Evolutionary conservation across 2,888 invertebrate genomes (phyloP), one percentile per base, ranked within the genome.

Genomic region (Nymphalis c-album): DNA sequence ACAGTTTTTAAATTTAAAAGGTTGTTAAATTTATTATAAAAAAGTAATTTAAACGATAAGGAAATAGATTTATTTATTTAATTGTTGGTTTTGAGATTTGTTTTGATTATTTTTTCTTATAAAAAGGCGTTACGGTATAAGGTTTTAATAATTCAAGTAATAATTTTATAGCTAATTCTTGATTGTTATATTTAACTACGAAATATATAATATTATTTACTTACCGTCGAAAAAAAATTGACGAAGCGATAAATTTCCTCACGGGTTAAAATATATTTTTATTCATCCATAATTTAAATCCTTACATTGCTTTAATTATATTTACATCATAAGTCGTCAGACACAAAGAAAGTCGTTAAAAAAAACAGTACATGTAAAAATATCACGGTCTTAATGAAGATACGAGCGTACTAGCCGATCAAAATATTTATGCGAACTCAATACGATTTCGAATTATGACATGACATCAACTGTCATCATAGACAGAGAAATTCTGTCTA

Each of bases 391-490:
- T 31, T 1, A 22, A 6, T 2, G 26, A n/a, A n/a, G 31, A 40
- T 40, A 40, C 16, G 17, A 26, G 17, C 60, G 53, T 46, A 35
- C 17, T 53, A 17, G 18, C 20, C 16, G 1, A 60, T 18, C 65
- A 60, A 60, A 65, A 60, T 65, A 65, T 65, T 65, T 60, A 60
- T 60, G 18, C 60, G 50, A 26, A 60, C 64, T 60, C 40, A 40
- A 40, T 40, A 40, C 13, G 4, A 4, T 2, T 3, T 10, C 13
- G 4, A 4, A 10, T 3, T 10, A 40, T 3, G 13, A 13, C 1
- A 13, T 40, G 40, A 40, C 40, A 40, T 13, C 13, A 13, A 40
- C 40, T 40, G 40, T 40, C 22, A 22, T 22, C 22, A 22, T 1
- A 22, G 22, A 1, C 22, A 22, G 22, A 22, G 22, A 1, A 1